These are phyloP conservation scores for Caloenas nicobarica DNA, from an alignment of 2,113 vertebrate genomes.

Conservation along the genomic window DNA sequence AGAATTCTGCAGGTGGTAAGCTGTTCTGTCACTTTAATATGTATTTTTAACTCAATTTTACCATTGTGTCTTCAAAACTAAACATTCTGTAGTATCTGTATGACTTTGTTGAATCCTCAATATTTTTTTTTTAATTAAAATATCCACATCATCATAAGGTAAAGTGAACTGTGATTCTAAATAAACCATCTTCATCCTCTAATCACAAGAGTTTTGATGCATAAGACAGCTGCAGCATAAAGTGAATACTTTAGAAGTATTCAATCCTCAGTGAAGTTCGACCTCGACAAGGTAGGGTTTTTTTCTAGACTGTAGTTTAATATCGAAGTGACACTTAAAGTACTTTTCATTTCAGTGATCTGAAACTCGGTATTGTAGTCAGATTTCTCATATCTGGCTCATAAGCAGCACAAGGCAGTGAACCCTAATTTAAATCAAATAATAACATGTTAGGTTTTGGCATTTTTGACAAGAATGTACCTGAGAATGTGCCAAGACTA, in stretches of 20 bases:
- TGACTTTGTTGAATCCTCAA: rapidly evolving
- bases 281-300: not conserved
- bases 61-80: not conserved
- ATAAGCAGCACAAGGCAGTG: not conserved
- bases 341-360: not conserved
- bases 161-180: not conserved
- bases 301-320: not conserved
- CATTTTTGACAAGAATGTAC: not conserved
- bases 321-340: not conserved
- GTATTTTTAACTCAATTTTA: not conserved
- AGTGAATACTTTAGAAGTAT: not conserved
- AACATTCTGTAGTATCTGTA: not conserved
- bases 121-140: not conserved
- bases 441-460: not conserved
- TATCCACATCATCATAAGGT: not conserved
- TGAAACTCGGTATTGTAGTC: not conserved
- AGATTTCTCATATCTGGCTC: not conserved
- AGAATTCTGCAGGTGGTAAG: rapidly evolving
- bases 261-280: not conserved
- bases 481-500: not conserved
- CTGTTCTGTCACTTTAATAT: not conserved
- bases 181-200: not conserved
- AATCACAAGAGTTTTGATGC: not conserved
- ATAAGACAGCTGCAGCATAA: not conserved
- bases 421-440: not conserved